Evolutionary conservation across 1,140 invertebrate species (phyloP), one percentile per base, ranked within the genome.

Genomic region (Drosophila insularis): DNA sequence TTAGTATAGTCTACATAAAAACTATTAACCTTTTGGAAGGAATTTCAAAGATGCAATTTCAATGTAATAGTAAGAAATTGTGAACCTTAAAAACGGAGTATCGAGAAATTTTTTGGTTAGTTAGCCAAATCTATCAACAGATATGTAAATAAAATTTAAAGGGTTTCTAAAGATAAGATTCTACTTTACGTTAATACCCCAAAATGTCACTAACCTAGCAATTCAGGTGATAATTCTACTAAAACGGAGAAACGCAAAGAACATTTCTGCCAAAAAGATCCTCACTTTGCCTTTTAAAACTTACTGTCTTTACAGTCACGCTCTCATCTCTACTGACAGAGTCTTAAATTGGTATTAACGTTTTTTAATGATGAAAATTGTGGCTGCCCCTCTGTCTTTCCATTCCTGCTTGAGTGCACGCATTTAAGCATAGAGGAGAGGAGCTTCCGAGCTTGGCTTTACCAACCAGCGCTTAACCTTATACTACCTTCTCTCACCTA

Each of bases 271-370:
- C n/a, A n/a, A n/a, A n/a, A n/a, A n/a, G n/a, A n/a, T n/a, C n/a
- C n/a, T n/a, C n/a, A n/a, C n/a, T n/a, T n/a, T n/a, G n/a, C n/a
- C n/a, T n/a, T n/a, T n/a, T n/a, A 1, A 10, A 43, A 43, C 1
- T 46, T 46, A 4, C n/a, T 5, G 2, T 17, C 17, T 14, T 17
- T 17, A 19, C 7, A 10, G 19, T 32, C 66, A 19, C 53, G 53
- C 19, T 73, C 63, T 75, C 62, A 60, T 53, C 64, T 40, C 68
- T 63, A 65, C 66, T 66, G 80, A 13, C 80, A 68, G 76, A 78
- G 76, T 55, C 66, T 82, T 60, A 89, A 89, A 89, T 89, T 89
- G 80, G 84, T 89, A 89, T 89, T 89, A 89, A 82, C 84, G 43
- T 77, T 82, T 87, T 87, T 89, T 89, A 89, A 89, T 89, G 84